Conservation (phyloP, 2,888 invertebrate species). For the Oscheius sp. region DNA sequence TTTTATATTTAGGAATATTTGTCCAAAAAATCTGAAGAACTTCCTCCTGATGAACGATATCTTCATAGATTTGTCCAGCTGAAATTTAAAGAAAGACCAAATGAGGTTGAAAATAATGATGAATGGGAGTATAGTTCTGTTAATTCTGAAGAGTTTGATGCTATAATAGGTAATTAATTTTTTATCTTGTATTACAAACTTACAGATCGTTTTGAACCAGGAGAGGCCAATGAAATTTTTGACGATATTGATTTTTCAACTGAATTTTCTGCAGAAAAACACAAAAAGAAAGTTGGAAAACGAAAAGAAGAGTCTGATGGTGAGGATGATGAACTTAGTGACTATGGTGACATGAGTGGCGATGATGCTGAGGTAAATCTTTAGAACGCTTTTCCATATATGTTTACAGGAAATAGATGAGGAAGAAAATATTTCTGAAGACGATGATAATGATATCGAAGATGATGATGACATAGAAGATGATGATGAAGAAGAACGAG, state of each 20-base stretch:
- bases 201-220: constrained; percentile 71
- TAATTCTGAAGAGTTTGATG: constrained; percentile 82
- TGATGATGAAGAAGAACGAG: constrained; percentile 40
- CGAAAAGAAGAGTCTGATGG: constrained; percentile 50
- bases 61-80: constrained; percentile 76
- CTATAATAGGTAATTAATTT: constrained; percentile 74
- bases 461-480: constrained; percentile 41
- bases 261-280: constrained; percentile 70
- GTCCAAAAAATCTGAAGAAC: constrained; percentile 71
- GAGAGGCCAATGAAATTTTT: constrained; percentile 71
- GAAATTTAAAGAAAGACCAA: constrained; percentile 41
- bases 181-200: not conserved
- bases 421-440: constrained; percentile 31
- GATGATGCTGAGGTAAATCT: constrained; percentile 22
- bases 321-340: constrained; percentile 55
- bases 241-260: constrained; percentile 77
- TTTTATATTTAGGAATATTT: constrained; percentile 65
- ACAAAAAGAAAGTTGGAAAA: constrained; percentile 51
- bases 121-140: constrained; percentile 80
- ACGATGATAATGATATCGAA: constrained; percentile 46
- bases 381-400: not conserved
- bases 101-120: constrained; percentile 69
- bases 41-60: constrained; percentile 90
- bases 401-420: not conserved
- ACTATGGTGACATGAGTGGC: constrained; percentile 41